Evolutionary conservation across 2,888 invertebrate genomes (phyloP).

Genomic region (Drosophila robusta): DNA sequence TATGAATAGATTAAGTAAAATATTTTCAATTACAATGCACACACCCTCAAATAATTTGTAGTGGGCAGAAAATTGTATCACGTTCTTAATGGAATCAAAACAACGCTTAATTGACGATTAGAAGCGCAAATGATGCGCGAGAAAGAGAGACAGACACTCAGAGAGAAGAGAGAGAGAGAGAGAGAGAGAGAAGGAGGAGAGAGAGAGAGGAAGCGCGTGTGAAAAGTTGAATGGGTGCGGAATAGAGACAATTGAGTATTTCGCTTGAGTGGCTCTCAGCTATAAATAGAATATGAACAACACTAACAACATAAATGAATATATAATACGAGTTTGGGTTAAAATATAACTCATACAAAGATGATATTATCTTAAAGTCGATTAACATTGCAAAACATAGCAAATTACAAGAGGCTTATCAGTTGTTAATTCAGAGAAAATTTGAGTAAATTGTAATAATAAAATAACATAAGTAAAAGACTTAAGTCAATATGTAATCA

Average conservation of each 20-base stretch:
- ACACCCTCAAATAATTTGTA: too few species aligned
- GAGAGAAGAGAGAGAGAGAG: neutral
- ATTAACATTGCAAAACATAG: too few species aligned
- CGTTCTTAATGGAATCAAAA: slow-evolving; percentile 1
- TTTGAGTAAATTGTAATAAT: too few species aligned
- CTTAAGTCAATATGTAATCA: too few species aligned
- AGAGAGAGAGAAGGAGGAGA: neutral
- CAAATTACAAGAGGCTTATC: too few species aligned
- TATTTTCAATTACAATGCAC: too few species aligned
- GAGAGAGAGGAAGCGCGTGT: too few species aligned
- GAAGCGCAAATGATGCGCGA: neutral
- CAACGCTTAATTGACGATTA: slow-evolving; percentile 4
- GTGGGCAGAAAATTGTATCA: neutral
- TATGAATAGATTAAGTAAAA: too few species aligned
- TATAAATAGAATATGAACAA: neutral
- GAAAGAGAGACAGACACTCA: too few species aligned
- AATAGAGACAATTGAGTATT: neutral
- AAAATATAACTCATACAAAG: neutral
- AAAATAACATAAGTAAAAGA: too few species aligned
- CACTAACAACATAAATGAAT: neutral
- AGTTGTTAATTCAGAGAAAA: too few species aligned
- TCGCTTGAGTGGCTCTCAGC: neutral
- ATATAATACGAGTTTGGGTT: neutral
- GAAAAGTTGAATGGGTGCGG: neutral
- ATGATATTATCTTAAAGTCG: too few species aligned